Base-by-base conservation (phyloP, 2,888 invertebrate genomes). In the Gastracanthus pulcherrimus region DNA sequence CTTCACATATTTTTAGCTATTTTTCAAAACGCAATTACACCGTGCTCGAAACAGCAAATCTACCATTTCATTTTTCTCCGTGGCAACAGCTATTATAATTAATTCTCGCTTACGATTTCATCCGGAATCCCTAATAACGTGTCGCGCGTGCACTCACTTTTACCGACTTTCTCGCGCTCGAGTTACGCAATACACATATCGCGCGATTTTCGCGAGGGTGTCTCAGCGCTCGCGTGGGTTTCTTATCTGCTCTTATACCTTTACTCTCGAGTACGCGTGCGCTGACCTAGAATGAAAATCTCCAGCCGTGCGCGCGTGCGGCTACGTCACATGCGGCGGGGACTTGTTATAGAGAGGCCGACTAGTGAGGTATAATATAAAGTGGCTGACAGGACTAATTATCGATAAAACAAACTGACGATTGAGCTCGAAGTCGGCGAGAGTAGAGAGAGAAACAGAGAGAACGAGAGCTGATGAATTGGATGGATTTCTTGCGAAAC, bases 151-250 rank as follows among this genome's bases (percentile, higher is more conserved):
- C n/a, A n/a, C 26, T 55, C 23, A 5, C 55, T 55, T 55, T 55
- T 55, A 55, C 55, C 55, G 55, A 23, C 23, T 55, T 55, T 55
- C 55, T 55, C 55, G 5, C 19, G n/a, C 5, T n/a, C 55, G 9
- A 23, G 19, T 55, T 55, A 55, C 11, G 55, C 26, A 55, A 55
- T 55, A 7, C n/a, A n/a, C n/a, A n/a, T n/a, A n/a, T n/a, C n/a
- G n/a, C n/a, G 55, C 55, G 55, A 55, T 55, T 55, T 55, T 55
- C 55, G 55, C 55, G 55, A 55, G 26, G 26, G 55, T 55, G 55
- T 55, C 55, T 26, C 55, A n/a, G n/a, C n/a, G 23, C 26, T 9
- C 55, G 55, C 23, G 55, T 55, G 26, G 23, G 26, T 23, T 23
- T 55, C 26, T 55, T 55, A 55, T 55, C 55, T n/a, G n/a, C n/a